Base-by-base conservation (phyloP, 35 echinoderm and acorn worm species). In the Diadema setosum region DNA sequence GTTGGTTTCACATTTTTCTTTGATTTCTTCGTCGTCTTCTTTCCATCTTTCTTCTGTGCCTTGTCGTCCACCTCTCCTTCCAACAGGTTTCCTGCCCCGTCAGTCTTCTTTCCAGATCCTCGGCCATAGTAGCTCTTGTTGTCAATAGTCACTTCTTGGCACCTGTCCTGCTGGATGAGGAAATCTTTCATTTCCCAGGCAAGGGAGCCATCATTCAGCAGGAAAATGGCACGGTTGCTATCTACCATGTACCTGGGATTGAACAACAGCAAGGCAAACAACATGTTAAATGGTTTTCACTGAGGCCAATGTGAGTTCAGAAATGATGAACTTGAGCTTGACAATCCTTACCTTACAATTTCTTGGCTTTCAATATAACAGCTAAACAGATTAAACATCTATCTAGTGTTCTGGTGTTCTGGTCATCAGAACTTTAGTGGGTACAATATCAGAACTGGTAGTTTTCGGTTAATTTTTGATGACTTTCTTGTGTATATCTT, bases 151-250 rank as follows among this genome's bases (percentile, higher is more conserved):
- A 99, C 92, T 9, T 92, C 90, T 5, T 90, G 32, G 33, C 96
- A 99, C 45, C 89, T 29, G 6, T 99, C 93, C 67, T 99, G 89
- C 5, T 99, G 43, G 27, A 99, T 81, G 23, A 99, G 90, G 67
- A 99, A 99, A 52, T 99, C 86, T 52, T 99, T 99, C n/a, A 99
- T 95, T 18, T 99, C 96, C 74, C 91, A 99, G 1, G 96, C 96
- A 25, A 46, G 75, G 59, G 87, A 87, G n/a, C 96, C 96, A 65
- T 99, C 96, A 0, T 84, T 82, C 5, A 94, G 43, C 36, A 94
- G 82, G 7, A 98, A 91, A 18, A 98, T 48, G 16, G 89, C 80
- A 14, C 89, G 50, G 45, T 97, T 83, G 40, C 85, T 88, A 20
- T 52, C 87, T 15, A 97, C 87, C 14, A 93, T 87, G 65, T 93